A percentile compares a stretch with the other conserved stretches of the same genome.
Evolutionary conservation across 2,797 vertebrate genomes (phyloP).

Genomic region (Xiphorhynchus erythropygius): DNA sequence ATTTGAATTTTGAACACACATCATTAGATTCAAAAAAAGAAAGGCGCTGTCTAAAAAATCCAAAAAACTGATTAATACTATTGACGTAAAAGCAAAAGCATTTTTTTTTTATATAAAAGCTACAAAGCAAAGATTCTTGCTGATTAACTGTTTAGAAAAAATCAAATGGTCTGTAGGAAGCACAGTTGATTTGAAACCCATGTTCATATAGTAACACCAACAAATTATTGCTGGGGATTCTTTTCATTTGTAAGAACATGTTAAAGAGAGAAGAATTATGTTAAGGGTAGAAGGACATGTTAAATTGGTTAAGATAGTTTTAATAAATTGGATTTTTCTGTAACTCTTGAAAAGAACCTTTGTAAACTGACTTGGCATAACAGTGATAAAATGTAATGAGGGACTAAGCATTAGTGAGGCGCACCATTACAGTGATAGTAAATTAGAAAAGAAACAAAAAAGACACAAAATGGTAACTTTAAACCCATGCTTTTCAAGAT

Average conservation of each 20-base stretch:
- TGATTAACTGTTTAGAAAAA: neutral
- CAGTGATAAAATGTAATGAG: neutral
- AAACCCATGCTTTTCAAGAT: constrained; percentile 31
- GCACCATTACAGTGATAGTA: neutral
- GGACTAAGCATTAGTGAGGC: neutral
- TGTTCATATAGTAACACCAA: neutral
- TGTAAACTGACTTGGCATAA: neutral
- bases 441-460: neutral
- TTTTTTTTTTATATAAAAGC: neutral
- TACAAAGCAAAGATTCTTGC: neutral
- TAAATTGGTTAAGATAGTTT: constrained; percentile 6
- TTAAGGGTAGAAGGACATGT: neutral
- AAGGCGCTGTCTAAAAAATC: neutral
- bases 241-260: neutral
- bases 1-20: constrained; percentile 60
- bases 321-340: neutral
- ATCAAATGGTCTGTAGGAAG: neutral
- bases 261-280: neutral
- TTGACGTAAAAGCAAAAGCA: neutral
- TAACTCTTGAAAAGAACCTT: neutral
- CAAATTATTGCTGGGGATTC: neutral
- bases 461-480: neutral
- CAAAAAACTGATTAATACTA: neutral
- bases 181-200: neutral
- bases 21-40: neutral